These are phyloP conservation scores for Porites australiensis DNA, from an alignment of 64 coral and sea anemone species.

Conservation along the genomic window DNA sequence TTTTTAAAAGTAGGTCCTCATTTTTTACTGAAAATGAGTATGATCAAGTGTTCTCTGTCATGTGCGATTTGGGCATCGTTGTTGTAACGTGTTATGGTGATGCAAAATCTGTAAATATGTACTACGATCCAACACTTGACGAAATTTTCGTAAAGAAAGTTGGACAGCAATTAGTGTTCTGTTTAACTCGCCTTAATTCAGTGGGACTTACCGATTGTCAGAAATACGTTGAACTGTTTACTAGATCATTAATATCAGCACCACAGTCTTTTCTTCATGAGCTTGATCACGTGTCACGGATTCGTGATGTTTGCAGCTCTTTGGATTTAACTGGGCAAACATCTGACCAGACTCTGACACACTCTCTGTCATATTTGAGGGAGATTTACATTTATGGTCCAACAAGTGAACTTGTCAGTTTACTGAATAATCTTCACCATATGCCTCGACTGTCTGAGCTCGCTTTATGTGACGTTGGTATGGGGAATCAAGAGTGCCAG, in stretches of 20 bases:
- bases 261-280: background rate
- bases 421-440: too few relatives aligned
- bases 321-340: background rate
- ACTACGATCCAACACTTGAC: background rate
- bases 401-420: too few relatives aligned
- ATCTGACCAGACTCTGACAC: background rate
- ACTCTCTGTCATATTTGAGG: background rate
- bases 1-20: too few relatives aligned
- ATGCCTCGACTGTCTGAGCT: too few relatives aligned
- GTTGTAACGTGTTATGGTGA: background rate
- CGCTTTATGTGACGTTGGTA: too few relatives aligned
- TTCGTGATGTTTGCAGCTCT: too few relatives aligned
- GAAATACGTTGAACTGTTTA: background rate
- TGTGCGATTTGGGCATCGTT: background rate
- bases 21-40: background rate
- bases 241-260: background rate
- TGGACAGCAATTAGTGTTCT: background rate
- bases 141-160: background rate
- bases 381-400: background rate
- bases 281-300: background rate
- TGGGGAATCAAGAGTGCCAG: too few relatives aligned
- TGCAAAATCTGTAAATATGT: background rate
- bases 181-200: background rate
- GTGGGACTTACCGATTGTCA: too few relatives aligned
- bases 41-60: background rate